Conservation (phyloP, 2,113 vertebrate species). For the Vidua macroura region DNA sequence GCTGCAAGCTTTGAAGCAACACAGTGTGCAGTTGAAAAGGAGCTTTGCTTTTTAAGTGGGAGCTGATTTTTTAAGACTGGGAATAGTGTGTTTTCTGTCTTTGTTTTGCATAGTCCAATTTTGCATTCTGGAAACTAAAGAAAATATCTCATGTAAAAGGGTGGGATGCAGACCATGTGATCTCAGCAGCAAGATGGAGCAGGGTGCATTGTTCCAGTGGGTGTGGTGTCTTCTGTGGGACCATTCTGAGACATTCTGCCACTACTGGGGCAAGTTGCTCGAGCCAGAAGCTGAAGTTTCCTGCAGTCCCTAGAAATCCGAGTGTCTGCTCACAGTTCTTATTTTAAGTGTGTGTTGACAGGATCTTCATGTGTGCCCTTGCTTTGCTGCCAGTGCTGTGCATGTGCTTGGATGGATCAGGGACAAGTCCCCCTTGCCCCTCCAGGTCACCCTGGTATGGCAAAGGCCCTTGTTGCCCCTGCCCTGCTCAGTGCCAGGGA, state of each 20-base stretch:
- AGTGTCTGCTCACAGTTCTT: not conserved
- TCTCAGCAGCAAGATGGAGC: not conserved
- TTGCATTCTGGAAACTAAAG: not conserved
- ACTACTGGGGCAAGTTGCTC: not conserved
- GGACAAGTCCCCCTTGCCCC: not conserved
- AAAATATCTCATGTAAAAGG: accelerated
- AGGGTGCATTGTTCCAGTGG: not conserved
- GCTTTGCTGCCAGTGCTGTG: not conserved
- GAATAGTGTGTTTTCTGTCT: not conserved
- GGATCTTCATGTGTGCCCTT: not conserved
- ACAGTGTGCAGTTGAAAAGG: not conserved
- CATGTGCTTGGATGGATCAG: not conserved
- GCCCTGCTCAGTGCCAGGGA: accelerated
- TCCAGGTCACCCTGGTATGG: accelerated
- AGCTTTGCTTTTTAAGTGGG: not conserved
- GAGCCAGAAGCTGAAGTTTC: not conserved
- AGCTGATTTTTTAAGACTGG: not conserved
- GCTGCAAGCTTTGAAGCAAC: not conserved
- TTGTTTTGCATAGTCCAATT: not conserved
- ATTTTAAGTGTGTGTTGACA: not conserved
- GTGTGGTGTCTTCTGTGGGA: not conserved
- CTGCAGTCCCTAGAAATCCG: not conserved
- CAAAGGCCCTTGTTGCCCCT: not conserved
- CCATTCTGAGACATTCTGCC: not conserved
- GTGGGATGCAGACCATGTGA: not conserved